phyloP scores from a whole-genome alignment of 2,113 vertebrate genomes.

The Telmatochromis sp. region DNA sequence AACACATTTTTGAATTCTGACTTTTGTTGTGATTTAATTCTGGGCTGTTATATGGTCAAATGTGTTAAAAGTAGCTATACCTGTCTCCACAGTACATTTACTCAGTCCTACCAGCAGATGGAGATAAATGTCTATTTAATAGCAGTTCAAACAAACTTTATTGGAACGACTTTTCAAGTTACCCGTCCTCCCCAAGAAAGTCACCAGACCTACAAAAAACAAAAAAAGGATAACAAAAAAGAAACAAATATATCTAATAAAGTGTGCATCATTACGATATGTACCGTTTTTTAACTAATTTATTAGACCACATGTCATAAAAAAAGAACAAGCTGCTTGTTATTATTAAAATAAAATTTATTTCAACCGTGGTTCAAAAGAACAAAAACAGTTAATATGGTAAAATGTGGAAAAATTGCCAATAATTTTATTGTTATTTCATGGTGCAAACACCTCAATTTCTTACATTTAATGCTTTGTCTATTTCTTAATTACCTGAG shows the following conservation, averaged over 20 bases:
- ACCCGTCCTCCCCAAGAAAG: neutral
- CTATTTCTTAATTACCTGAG: neutral
- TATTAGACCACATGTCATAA: neutral
- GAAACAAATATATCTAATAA: neutral
- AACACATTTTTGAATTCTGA: neutral
- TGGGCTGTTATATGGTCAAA: neutral
- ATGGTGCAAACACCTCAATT: neutral
- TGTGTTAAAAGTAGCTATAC: neutral
- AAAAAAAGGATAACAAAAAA: neutral
- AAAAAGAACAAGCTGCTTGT: neutral
- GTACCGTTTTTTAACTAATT: neutral
- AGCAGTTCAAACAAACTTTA: neutral
- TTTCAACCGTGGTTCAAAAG: neutral
- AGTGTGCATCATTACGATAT: neutral
- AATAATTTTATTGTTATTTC: neutral
- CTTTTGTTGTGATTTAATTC: neutral
- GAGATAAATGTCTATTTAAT: neutral
- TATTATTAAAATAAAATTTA: neutral
- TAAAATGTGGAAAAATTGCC: neutral
- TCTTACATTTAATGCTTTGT: neutral
- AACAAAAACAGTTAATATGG: neutral
- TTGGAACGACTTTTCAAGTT: neutral
- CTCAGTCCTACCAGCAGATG: constrained; percentile 10
- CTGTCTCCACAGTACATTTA: neutral
- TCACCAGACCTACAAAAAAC: neutral